Conservation (phyloP, 2,888 invertebrate genomes). For the Drosophila nr. perissopoda region DNA sequence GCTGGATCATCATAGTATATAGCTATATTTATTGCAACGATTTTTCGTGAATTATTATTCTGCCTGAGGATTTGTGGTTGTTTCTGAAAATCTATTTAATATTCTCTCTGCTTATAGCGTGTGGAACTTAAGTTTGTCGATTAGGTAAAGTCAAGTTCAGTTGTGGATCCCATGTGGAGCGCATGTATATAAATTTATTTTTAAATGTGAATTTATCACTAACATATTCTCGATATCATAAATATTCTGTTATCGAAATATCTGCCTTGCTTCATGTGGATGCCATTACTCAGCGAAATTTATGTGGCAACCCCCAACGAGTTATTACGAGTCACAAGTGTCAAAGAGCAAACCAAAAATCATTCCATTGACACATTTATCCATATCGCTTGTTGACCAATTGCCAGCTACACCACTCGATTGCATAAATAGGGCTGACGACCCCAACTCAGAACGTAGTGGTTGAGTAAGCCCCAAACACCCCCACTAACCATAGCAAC, state of each 20-base stretch:
- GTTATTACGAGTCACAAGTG: conserved; percentile 7
- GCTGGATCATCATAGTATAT: not conserved
- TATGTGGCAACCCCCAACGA: not conserved
- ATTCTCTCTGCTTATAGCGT: not conserved
- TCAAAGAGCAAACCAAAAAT: conserved; percentile 44
- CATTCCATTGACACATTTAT: conserved; percentile 63
- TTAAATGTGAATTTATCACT: not conserved
- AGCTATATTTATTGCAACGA: not conserved
- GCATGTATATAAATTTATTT: not conserved
- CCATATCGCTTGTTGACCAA: conserved; percentile 49
- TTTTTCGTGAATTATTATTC: conserved; percentile 12
- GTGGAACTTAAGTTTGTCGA: not conserved
- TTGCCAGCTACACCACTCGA: conserved; percentile 32
- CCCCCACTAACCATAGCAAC: conserved; percentile 51
- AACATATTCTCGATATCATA: not conserved
- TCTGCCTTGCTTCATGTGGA: not conserved
- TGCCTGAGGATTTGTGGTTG: not conserved
- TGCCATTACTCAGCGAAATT: not conserved
- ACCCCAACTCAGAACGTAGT: conserved; percentile 67
- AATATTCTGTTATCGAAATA: not conserved
- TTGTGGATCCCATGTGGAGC: not conserved
- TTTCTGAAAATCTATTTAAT: not conserved
- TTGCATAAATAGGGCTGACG: conserved; percentile 71
- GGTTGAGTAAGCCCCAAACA: conserved; percentile 23
- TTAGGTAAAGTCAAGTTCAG: too few species aligned